Conservation (phyloP, 2,113 vertebrate genomes). For the Tenebrosternarchus preto region DNA sequence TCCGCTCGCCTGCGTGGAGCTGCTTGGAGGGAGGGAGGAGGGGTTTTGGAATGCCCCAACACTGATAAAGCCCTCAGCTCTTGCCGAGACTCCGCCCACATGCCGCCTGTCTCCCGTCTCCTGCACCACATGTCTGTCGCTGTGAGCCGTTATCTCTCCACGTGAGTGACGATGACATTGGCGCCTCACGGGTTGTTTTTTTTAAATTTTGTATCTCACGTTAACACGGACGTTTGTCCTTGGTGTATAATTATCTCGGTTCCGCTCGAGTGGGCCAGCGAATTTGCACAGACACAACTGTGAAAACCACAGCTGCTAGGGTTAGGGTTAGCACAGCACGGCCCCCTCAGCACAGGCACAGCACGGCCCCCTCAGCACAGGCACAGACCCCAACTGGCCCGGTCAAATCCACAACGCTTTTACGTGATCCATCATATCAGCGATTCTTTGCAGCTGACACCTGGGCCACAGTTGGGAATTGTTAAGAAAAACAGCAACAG, state of each 20-base stretch:
- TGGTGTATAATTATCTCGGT: constrained; percentile 74
- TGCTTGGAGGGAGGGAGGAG: constrained; percentile 3
- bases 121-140: neutral
- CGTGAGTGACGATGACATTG: constrained; percentile 65
- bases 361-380: too few species aligned
- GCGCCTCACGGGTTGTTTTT: neutral
- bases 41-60: constrained; percentile 45
- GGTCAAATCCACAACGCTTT: constrained; percentile 22
- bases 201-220: constrained; percentile 48
- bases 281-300: constrained; percentile 56
- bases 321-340: constrained; percentile 51
- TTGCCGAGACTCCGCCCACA: constrained; percentile 53
- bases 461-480: neutral
- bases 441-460: constrained; percentile 2
- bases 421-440: constrained; percentile 34
- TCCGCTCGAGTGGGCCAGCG: constrained; percentile 64
- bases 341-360: too few species aligned
- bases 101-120: constrained; percentile 1
- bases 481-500: neutral
- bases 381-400: neutral
- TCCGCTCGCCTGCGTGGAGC: constrained; percentile 42
- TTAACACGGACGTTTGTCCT: constrained; percentile 59
- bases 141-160: constrained; percentile 33
- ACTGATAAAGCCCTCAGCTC: constrained; percentile 60
- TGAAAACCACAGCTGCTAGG: constrained; percentile 63